Percentiles rank a stretch among this genome's conserved stretches.
These are phyloP conservation scores for Acanthopleura granulata DNA, from an alignment of 2,888 invertebrate genomes.

Conservation along the genomic window DNA sequence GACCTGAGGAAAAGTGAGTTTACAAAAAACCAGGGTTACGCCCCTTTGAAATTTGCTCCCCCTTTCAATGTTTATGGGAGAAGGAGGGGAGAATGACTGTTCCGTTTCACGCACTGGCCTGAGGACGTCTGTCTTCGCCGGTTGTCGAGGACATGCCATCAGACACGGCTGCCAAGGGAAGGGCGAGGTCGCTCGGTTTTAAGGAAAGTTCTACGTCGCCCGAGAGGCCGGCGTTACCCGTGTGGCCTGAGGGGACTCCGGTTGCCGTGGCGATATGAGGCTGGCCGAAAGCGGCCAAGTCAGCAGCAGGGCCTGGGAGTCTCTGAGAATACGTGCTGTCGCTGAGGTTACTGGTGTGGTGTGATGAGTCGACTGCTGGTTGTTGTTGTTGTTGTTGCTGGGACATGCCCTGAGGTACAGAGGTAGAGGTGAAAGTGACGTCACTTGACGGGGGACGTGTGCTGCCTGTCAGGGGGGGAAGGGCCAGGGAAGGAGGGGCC, in stretches of 20 bases:
- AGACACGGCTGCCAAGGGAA: not conserved
- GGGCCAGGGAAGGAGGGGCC: not conserved
- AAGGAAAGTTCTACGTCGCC: not conserved
- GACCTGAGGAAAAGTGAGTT: slow-evolving; percentile 7
- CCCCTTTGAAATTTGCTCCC: not conserved
- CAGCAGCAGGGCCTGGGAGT: not conserved
- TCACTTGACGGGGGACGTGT: not conserved
- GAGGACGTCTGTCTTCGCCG: not conserved
- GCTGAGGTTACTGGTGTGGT: not conserved
- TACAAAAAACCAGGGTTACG: not conserved
- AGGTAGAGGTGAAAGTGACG: not conserved
- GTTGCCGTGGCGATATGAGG: no score
- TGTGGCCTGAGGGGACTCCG: not conserved
- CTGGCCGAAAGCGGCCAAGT: not conserved
- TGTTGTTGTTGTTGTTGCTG: not conserved
- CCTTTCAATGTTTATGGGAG: not conserved
- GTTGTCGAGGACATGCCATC: not conserved
- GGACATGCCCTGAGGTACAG: not conserved
- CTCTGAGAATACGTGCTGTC: slow-evolving; percentile 1
- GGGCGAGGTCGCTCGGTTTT: not conserved
- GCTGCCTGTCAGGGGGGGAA: not conserved
- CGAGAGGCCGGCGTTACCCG: not conserved
- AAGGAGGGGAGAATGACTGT: slow-evolving; percentile 10
- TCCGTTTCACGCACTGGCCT: not conserved
- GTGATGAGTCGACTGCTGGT: no score